Evolutionary conservation across 2,888 invertebrate species (phyloP), one percentile per base, ranked within the genome.

Genomic region (Halictus quadricinctus): DNA sequence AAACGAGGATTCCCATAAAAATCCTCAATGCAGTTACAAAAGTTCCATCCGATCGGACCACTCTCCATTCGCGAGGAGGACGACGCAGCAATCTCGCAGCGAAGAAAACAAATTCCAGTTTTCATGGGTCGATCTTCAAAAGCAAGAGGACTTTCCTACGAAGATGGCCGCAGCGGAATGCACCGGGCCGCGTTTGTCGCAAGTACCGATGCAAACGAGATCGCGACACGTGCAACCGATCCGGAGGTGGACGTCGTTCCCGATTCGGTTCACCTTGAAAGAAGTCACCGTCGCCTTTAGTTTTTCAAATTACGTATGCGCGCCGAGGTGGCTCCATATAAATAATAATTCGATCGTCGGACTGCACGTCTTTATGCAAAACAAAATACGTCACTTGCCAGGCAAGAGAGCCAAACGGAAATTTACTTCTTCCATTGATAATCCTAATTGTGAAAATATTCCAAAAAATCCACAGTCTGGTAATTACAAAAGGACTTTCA

Each of bases 191-290:
- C 12, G 10, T 41, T 41, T 43, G 36, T 69, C 43, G 21, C n/a
- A 5, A 69, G 69, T 18, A 18, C 15, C 74, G 74, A 72, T 72
- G 75, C 58, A 75, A 60, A 75, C 60, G 60, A 75, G 60, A 72
- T 48, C 48, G 72, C 46, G 48, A 29, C 72, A 48, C 72, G 50
- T 41, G 58, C 43, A 60, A 25, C 66, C 60, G 29, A 29, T 41
- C 43, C 77, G n/a, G 18, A 36, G 25, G 66, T 29, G 83, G 76
- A 76, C 60, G 70, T 83, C 72, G 81, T 76, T 29, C 82, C 81
- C 15, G 66, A 29, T 36, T 73, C 76, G 72, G 83, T 77, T 84
- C 84, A 84, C 84, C 84, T 84, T 84, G 84, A 76, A 72, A 54
- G 79, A 84, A 83, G 79, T 79, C 75, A 72, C 50, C 72, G 41